Percentiles rank a stretch among this genome's conserved stretches.
Evolutionary conservation across 2,888 invertebrate species (phyloP).

Genomic region (Perizoma affinitatum): DNA sequence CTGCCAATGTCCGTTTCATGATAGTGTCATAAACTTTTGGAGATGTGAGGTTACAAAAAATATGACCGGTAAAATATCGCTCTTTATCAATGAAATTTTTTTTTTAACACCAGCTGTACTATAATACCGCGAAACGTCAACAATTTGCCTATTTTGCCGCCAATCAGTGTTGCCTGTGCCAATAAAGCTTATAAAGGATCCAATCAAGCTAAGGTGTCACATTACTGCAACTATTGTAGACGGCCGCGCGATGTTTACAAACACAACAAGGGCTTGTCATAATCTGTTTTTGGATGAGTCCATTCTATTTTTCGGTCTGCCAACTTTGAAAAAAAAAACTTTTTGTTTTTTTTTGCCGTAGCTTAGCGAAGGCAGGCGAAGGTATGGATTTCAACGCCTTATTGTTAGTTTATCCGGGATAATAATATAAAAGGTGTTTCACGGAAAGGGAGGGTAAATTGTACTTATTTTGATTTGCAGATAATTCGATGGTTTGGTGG

Average conservation of each 20-base stretch:
- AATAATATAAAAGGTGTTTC: conserved; percentile 68
- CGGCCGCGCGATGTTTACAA: conserved; percentile 74
- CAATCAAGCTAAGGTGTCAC: conserved; percentile 79
- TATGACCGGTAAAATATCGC: too few relatives aligned
- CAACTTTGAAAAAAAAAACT: conserved; percentile 64
- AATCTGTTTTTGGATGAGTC: conserved; percentile 80
- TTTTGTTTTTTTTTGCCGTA: conserved; percentile 67
- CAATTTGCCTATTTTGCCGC: conserved; percentile 76
- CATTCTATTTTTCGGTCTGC: conserved; percentile 76
- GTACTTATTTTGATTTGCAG: conserved; percentile 59
- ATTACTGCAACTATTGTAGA: conserved; percentile 71
- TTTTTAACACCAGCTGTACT: conserved; percentile 62
- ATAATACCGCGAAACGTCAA: conserved; percentile 67
- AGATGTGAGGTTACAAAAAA: too few relatives aligned
- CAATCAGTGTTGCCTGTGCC: conserved; percentile 69
- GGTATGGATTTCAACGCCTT: conserved; percentile 82
- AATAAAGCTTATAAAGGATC: conserved; percentile 69
- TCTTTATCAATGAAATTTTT: conserved; percentile 39
- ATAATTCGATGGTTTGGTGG: conserved; percentile 70
- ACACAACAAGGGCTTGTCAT: conserved; percentile 83
- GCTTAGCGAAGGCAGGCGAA: conserved; percentile 66
- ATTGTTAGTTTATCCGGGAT: conserved; percentile 73
- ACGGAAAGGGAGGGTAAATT: conserved; percentile 71
- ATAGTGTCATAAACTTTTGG: too few relatives aligned
- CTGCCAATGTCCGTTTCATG: too few relatives aligned